phyloP scores from a whole-genome alignment of 2,797 vertebrate species.

The Enteromius fasciolatus region DNA sequence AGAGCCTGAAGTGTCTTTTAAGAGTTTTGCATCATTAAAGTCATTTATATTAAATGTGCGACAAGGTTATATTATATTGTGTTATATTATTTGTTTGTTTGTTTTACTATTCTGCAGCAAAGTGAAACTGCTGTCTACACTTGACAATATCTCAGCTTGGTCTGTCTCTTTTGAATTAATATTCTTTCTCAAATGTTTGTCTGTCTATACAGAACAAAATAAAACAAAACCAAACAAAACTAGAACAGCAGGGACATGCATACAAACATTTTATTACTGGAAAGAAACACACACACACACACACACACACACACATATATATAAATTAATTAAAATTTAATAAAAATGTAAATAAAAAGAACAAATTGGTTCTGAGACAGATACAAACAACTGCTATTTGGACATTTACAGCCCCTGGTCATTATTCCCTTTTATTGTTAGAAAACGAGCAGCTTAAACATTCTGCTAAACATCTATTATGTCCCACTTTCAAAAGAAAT shows the following conservation, averaged over 20 bases:
- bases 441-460: background rate
- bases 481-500: background rate
- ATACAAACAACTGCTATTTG: too few relatives aligned
- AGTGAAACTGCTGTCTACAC: background rate
- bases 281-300: too few relatives aligned
- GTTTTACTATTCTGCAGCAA: background rate
- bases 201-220: background rate
- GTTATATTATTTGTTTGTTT: background rate
- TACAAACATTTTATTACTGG: too few relatives aligned
- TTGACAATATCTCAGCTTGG: background rate
- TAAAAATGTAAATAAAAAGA: background rate
- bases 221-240: background rate
- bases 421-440: background rate
- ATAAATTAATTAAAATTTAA: too few relatives aligned
- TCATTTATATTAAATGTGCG: background rate
- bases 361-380: background rate
- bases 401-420: background rate
- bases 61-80: background rate
- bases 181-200: too few relatives aligned
- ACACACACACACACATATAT: too few relatives aligned
- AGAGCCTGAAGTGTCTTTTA: background rate
- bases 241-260: too few relatives aligned
- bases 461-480: background rate
- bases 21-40: background rate
- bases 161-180: background rate